Conservation (phyloP, 2,113 vertebrate species). For the Astur gentilis region DNA sequence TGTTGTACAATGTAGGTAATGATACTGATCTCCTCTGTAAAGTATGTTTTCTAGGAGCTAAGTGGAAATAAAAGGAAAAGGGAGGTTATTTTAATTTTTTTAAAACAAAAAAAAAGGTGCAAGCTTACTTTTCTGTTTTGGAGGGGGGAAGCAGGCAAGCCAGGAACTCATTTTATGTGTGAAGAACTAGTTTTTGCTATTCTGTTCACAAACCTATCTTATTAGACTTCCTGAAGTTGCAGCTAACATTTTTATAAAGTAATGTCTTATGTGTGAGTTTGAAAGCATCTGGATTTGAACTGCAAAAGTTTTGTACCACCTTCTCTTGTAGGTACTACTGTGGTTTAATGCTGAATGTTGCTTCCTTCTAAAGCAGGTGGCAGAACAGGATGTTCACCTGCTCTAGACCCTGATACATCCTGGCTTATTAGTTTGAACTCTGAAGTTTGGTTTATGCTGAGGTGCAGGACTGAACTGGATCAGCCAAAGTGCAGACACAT, state of each 20-base stretch:
- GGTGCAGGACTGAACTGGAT: background rate
- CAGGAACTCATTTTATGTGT: background rate
- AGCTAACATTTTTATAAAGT: background rate
- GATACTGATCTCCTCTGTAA: background rate
- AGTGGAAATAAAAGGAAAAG: background rate
- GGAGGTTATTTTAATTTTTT: background rate
- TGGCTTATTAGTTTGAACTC: background rate
- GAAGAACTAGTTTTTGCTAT: background rate
- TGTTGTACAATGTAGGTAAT: background rate
- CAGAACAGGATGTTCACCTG: background rate
- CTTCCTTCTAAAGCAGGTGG: background rate
- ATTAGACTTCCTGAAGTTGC: background rate
- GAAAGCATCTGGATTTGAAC: background rate
- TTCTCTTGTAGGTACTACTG: background rate
- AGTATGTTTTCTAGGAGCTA: background rate
- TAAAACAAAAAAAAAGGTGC: background rate
- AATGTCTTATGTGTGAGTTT: background rate
- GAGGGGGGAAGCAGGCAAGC: background rate
- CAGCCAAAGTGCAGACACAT: background rate
- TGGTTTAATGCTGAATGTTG: background rate
- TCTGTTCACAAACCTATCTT: background rate
- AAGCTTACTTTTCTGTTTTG: background rate
- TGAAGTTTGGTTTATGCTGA: background rate
- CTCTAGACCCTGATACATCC: background rate
- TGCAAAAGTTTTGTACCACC: accelerated